Evolutionary conservation across 2,888 invertebrate species (phyloP), one percentile per base, ranked within the genome.

Genomic region (Ormia ochracea): DNA sequence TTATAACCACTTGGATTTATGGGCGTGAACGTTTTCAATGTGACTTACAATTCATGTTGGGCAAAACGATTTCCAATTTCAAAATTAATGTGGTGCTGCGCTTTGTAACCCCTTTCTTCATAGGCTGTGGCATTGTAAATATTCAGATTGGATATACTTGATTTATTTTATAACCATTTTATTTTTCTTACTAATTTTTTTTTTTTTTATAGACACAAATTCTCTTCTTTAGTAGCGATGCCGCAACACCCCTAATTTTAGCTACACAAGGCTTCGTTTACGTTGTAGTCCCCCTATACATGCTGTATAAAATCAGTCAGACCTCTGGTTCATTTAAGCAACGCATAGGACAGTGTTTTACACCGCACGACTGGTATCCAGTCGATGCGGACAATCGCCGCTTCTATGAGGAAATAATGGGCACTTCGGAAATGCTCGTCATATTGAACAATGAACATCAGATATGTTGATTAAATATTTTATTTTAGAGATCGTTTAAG

Each of bases 1-100:
- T 94, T 50, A 94, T 95, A 43, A 93, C 96, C 10, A 93, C 94
- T 1, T 96, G 96, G 94, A 93, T 94, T 33, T 96, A 97, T 86
- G 97, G 96, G 80, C 91, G 92, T 7, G 89, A 91, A 14, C 91
- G 91, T 76, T 92, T 94, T 68, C 91, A 92, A 56, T 90, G 91
- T 21, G 95, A 95, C 85, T 87, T 95, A 0, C 91, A 93, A 83
- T 94, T 94, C 87, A 95, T 95, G 95, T 92, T 93, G 2, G 92
- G 93, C 10, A 90, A 91, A 82, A 92, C 92, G 59, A 88, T 95
- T 61, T 87, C 88, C 61, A 90, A 91, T 78, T 90, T 90, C 69
- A 87, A 87, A 82, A 88, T 89, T 56, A 77, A 70, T 21, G 86
- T 86, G 69, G 65, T 85, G 17, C 85, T 90, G 72, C 86, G 89